Percentiles rank a stretch among this genome's conserved stretches.
Conservation (phyloP, 1,140 invertebrate genomes). For the Rhyzopertha dominica region DNA sequence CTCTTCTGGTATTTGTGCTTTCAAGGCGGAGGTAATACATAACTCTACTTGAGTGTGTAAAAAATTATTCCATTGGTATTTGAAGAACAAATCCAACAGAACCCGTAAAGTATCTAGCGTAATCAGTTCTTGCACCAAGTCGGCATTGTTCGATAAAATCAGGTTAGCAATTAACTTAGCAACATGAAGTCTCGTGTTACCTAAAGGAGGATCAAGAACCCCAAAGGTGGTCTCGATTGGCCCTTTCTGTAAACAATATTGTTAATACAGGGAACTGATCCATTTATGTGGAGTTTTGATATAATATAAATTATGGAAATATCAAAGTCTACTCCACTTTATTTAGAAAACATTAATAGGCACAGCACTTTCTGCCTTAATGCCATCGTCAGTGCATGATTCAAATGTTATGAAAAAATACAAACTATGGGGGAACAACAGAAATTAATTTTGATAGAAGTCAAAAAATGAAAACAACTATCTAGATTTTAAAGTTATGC, state of each 20-base stretch:
- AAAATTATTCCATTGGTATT: conserved; percentile 84
- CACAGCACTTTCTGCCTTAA: conserved; percentile 5
- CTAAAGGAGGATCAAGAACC: conserved; percentile 65
- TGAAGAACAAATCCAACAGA: conserved; percentile 77
- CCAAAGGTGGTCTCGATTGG: conserved; percentile 62
- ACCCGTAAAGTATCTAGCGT: conserved; percentile 46
- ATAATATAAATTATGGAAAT: no score
- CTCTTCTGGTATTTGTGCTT: conserved; percentile 31
- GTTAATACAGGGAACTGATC: no score
- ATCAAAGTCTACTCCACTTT: no score
- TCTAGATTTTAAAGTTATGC: no score
- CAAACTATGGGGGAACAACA: no score
- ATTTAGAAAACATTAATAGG: no score
- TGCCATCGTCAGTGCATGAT: no score
- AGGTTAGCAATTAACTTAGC: conserved; percentile 66
- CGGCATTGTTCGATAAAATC: conserved; percentile 59
- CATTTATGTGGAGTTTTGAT: no score
- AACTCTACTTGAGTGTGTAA: conserved; percentile 79
- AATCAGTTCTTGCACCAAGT: conserved; percentile 50
- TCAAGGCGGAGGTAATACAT: conserved; percentile 64
- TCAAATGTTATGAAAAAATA: no score
- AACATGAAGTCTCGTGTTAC: conserved; percentile 69
- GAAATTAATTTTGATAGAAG: no score
- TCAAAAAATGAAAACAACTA: no score
- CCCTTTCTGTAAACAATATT: conserved; percentile 50